phyloP scores from a whole-genome alignment of 2,888 invertebrate genomes.

The Rotaria macrura region DNA sequence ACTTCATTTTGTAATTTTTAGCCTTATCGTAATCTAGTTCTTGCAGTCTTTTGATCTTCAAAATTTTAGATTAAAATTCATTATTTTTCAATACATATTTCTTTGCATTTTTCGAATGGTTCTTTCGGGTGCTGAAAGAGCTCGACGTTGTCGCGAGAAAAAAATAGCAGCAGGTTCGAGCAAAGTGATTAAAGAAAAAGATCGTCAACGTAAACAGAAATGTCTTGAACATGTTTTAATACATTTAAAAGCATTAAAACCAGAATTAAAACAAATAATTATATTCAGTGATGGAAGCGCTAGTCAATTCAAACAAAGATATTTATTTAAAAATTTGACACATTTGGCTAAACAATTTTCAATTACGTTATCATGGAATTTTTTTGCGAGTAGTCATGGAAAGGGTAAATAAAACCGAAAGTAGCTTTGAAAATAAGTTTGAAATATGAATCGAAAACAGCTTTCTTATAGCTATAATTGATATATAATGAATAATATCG shows the following conservation, averaged over 20 bases:
- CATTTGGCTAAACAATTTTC: neutral
- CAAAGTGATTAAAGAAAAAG: neutral
- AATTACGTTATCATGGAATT: neutral
- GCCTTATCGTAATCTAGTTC: too few relatives aligned
- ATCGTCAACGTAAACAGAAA: neutral
- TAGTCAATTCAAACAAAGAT: neutral
- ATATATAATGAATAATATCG: too few relatives aligned
- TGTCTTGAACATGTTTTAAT: neutral
- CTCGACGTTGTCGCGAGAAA: too few relatives aligned
- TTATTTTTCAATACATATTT: too few relatives aligned
- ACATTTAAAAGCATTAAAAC: neutral
- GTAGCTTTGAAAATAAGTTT: neutral
- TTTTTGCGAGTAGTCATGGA: neutral
- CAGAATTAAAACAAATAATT: neutral
- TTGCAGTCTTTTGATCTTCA: too few relatives aligned
- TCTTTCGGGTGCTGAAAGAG: too few relatives aligned
- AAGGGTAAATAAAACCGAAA: neutral
- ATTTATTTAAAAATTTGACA: neutral
- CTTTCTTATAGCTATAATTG: too few relatives aligned
- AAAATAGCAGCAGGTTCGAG: neutral
- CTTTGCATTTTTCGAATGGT: too few relatives aligned
- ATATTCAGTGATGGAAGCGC: neutral
- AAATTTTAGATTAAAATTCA: too few relatives aligned
- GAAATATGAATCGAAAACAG: neutral
- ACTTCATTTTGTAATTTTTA: too few relatives aligned